Percentiles rank a stretch among this genome's conserved stretches.
Conservation (phyloP, 2,113 vertebrate species). For the Paedocypris sp. region DNA sequence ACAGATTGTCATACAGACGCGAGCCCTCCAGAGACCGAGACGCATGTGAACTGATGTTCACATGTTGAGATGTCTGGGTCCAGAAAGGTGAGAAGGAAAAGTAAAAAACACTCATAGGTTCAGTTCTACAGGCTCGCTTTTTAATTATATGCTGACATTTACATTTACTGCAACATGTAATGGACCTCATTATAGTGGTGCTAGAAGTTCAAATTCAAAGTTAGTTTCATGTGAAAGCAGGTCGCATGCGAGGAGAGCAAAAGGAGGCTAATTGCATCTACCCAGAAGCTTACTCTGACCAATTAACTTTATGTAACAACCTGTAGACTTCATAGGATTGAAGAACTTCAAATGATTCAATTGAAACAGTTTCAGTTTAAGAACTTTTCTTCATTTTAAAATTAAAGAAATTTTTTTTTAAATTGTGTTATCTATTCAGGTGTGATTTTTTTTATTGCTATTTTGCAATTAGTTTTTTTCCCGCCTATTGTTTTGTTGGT, state of each 20-base stretch:
- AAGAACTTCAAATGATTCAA: too few relatives aligned
- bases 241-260: not conserved
- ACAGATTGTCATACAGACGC: not conserved
- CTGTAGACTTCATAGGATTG: too few relatives aligned
- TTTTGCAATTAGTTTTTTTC: too few relatives aligned
- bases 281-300: not conserved
- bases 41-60: not conserved
- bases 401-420: too few relatives aligned
- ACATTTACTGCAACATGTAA: conserved; percentile 24
- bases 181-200: not conserved
- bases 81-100: not conserved
- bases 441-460: too few relatives aligned
- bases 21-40: not conserved
- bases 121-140: not conserved
- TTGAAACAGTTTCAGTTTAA: too few relatives aligned
- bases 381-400: too few relatives aligned
- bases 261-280: not conserved
- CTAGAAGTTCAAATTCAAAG: not conserved
- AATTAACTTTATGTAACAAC: not conserved
- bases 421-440: too few relatives aligned
- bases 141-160: conserved; percentile 39
- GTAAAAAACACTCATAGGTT: not conserved
- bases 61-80: not conserved
- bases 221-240: not conserved
- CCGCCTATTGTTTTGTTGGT: too few relatives aligned